phyloP scores from a whole-genome alignment of 1,140 invertebrate genomes.

The Araneus ventricosus region DNA sequence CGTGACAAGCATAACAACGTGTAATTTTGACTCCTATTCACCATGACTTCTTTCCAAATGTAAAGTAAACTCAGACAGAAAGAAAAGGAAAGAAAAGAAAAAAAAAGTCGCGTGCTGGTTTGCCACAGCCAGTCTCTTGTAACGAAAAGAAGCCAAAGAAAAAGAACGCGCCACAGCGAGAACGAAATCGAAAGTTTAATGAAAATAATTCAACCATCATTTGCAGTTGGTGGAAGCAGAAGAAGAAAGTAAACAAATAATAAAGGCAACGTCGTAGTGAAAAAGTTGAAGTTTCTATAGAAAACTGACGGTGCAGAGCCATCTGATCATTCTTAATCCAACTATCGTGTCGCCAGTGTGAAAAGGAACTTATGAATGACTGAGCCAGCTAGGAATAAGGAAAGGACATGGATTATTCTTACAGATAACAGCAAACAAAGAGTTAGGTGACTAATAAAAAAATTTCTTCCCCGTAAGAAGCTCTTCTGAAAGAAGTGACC shows the following conservation, averaged over 20 bases:
- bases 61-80: conserved; percentile 3
- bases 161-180: background rate
- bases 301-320: conserved; percentile 26
- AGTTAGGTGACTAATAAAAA: background rate
- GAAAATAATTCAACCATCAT: conserved; percentile 30
- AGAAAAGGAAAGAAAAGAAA: too few relatives aligned
- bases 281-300: conserved; percentile 27
- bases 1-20: conserved; percentile 35
- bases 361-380: conserved; percentile 35
- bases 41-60: background rate
- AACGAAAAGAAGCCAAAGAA: background rate
- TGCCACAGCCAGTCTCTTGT: background rate
- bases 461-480: background rate
- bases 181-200: conserved; percentile 33
- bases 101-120: conserved; percentile 1
- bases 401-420: conserved; percentile 17
- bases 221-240: background rate
- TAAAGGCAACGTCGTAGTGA: background rate
- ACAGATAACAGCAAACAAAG: conserved; percentile 51
- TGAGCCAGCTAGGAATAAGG: background rate
- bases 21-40: conserved; percentile 28
- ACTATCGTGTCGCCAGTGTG: conserved; percentile 5
- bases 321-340: conserved; percentile 54
- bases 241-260: background rate
- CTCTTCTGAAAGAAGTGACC: background rate